Conservation (phyloP, 2,888 invertebrate species). For the Argyra leucocephala region DNA sequence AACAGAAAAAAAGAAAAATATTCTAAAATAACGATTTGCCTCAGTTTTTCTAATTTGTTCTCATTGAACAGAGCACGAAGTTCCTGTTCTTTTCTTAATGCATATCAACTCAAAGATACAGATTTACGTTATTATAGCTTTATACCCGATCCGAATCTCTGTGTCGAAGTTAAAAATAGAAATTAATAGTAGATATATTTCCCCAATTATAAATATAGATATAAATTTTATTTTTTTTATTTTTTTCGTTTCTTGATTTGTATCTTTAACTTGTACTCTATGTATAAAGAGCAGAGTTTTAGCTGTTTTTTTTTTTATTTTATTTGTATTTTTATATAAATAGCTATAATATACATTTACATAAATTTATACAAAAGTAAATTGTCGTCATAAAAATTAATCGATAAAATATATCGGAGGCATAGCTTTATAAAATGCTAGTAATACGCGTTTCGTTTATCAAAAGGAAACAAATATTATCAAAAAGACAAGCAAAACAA, state of each 20-base stretch:
- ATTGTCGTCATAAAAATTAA: neutral
- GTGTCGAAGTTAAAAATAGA: slow-evolving; percentile 1
- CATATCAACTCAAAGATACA: neutral
- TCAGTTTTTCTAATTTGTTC: neutral
- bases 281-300: neutral
- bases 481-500: too few species aligned
- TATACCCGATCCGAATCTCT: slow-evolving; percentile 3
- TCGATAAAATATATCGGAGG: neutral
- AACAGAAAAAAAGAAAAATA: neutral
- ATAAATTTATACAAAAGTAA: neutral
- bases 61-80: neutral
- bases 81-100: slow-evolving; percentile 4
- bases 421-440: neutral
- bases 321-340: neutral
- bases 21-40: neutral
- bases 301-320: neutral
- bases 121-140: slow-evolving; percentile 6
- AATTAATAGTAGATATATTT: neutral
- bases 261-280: neutral
- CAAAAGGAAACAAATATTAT: neutral
- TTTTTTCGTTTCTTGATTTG: neutral
- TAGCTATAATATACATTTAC: neutral
- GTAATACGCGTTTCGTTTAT: neutral
- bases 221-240: too few species aligned
- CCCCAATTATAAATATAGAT: neutral